Conservation (phyloP, 2,113 vertebrate species). For the Lophura nycthemera region DNA sequence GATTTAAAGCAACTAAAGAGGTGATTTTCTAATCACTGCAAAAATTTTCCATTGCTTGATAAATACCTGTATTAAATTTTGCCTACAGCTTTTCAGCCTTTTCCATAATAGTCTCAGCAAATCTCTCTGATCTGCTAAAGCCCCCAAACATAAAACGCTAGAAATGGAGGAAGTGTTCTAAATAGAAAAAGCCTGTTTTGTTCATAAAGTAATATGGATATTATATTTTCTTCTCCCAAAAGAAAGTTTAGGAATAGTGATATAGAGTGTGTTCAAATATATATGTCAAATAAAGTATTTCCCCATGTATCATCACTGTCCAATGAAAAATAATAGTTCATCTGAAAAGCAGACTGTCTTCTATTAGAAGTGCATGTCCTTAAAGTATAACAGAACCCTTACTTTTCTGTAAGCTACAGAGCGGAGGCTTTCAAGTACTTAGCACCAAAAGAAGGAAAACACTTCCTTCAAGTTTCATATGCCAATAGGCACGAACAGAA, state of each 20-base stretch:
- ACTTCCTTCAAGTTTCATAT: not conserved
- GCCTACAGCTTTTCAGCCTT: not conserved
- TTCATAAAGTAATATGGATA: not conserved
- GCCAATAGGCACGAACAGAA: not conserved
- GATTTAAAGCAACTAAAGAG: not conserved
- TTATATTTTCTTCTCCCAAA: not conserved
- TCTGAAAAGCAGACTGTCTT: not conserved
- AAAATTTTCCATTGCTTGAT: not conserved
- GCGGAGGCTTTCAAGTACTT: not conserved
- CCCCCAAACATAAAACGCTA: accelerated
- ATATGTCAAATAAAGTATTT: not conserved
- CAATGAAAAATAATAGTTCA: not conserved
- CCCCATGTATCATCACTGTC: not conserved
- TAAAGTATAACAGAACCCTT: not conserved
- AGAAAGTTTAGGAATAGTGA: not conserved
- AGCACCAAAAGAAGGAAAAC: not conserved
- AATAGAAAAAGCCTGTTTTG: not conserved
- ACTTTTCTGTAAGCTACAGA: not conserved
- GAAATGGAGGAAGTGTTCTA: not conserved
- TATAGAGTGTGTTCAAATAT: not conserved
- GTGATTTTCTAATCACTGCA: not conserved
- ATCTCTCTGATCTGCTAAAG: not conserved
- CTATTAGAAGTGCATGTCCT: not conserved
- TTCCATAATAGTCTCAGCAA: not conserved
- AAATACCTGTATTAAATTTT: not conserved